phyloP scores from a whole-genome alignment of 2,888 invertebrate species.

The Anaspis maculata region DNA sequence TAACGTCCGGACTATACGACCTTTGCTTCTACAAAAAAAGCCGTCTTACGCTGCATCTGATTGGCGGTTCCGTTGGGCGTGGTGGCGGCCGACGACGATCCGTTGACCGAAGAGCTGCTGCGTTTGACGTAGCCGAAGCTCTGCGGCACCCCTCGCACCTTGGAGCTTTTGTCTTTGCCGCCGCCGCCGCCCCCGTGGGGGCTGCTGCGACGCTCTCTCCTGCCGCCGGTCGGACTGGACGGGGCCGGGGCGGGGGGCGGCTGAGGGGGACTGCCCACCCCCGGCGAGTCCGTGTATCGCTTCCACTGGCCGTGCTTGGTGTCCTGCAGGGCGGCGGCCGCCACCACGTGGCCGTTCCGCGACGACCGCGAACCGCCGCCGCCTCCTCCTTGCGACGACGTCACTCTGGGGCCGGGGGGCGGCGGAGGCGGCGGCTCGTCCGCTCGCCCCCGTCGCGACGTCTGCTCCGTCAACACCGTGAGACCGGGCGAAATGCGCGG shows the following conservation, averaged over 20 bases:
- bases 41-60: not conserved
- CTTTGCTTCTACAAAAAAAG: not conserved
- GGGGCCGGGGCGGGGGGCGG: slow-evolving; percentile 46
- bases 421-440: slow-evolving; percentile 47
- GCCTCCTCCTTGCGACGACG: slow-evolving; percentile 25
- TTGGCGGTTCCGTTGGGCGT: slow-evolving; percentile 21
- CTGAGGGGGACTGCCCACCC: slow-evolving; percentile 52
- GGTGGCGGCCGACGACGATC: slow-evolving; percentile 34
- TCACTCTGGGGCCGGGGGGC: slow-evolving; percentile 32
- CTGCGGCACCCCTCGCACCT: slow-evolving; percentile 63
- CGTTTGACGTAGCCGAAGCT: slow-evolving; percentile 81
- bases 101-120: slow-evolving; percentile 36
- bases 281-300: slow-evolving; percentile 56
- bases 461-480: slow-evolving; percentile 47
- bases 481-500: slow-evolving; percentile 43
- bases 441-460: slow-evolving; percentile 47
- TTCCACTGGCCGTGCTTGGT: slow-evolving; percentile 48
- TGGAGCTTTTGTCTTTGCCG: slow-evolving; percentile 38
- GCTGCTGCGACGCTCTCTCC: slow-evolving; percentile 40
- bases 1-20: no score
- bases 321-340: slow-evolving; percentile 32
- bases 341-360: slow-evolving; percentile 30
- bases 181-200: slow-evolving; percentile 32
- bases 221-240: slow-evolving; percentile 37
- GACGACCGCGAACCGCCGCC: slow-evolving; percentile 29